phyloP scores from a whole-genome alignment of 2,888 invertebrate species.

The Cantharis nigra region DNA sequence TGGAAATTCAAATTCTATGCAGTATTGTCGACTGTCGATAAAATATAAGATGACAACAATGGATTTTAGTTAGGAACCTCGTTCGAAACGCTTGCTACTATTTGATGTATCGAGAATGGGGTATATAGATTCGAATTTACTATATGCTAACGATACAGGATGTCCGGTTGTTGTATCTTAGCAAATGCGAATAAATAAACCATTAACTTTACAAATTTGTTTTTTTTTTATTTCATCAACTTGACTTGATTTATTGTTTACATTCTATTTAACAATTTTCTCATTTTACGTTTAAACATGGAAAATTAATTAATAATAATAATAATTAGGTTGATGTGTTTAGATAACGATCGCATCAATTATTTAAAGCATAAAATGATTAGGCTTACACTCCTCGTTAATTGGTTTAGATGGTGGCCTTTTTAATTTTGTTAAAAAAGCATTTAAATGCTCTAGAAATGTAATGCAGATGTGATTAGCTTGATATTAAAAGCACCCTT shows the following conservation, averaged over 20 bases:
- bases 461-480: constrained; percentile 39
- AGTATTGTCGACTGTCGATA: constrained; percentile 55
- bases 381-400: neutral
- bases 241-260: constrained; percentile 18
- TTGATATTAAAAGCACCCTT: constrained; percentile 40
- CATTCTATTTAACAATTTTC: neutral
- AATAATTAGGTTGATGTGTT: neutral
- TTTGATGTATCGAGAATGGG: constrained; percentile 51
- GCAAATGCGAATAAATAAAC: constrained; percentile 51
- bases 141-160: constrained; percentile 53
- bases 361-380: neutral
- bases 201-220: constrained; percentile 40
- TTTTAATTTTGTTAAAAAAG: constrained; percentile 1
- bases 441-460: constrained; percentile 13
- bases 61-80: constrained; percentile 52
- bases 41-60: constrained; percentile 58
- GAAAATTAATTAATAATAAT: neutral
- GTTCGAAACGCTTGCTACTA: constrained; percentile 43
- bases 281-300: neutral
- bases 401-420: neutral
- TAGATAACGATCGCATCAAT: neutral
- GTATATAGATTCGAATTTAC: constrained; percentile 43
- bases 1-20: constrained; percentile 54
- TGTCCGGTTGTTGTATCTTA: constrained; percentile 55
- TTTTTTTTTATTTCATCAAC: constrained; percentile 18